Base-by-base conservation (phyloP, 2,888 invertebrate species). In the Endomychus coccineus region DNA sequence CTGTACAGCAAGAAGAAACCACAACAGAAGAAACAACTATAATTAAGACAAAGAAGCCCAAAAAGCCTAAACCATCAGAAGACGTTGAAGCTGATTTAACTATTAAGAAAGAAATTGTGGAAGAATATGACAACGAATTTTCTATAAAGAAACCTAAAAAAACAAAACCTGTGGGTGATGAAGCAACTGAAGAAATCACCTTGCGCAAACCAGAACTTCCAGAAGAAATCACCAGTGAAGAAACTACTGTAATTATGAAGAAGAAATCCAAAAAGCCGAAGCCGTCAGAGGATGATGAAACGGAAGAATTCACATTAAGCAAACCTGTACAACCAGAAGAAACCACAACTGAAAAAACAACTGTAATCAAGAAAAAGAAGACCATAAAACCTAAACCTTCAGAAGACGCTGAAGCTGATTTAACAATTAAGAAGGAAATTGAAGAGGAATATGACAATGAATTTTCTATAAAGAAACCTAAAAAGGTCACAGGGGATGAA, bases 71-170 rank as follows among this genome's bases (percentile, higher is more conserved):
- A 38, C 62, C 65, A 16, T 17, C 33, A 24, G 30, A 34, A 28
- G 27, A 25, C 11, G 36, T 41, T 43, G 59, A 62, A 46, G 72
- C 76, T 55, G 71, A 38, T 34, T 10, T 34, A 17, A 23, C 22
- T 34, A 34, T 45, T 16, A 10, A 56, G 52, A 7, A 49, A 52
- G 6, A 42, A 55, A 47, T 55, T 48, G 25, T 45, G 49, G 38
- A 51, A 39, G 61, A 70, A 41, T 61, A 62, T 25, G 57, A 55
- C 1, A 67, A 69, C 36, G 69, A 71, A 41, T 50, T 44, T 11
- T 51, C 64, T 32, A 38, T 55, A 46, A 46, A 64, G 56, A 58
- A 55, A 59, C 32, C 32, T 23, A n/a, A 16, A 16, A 45, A 19
- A 19, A 19, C n/a, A 19, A n/a, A 7, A 19, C 21, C 21, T 19